A percentile compares a stretch with the other conserved stretches of the same genome.
These are phyloP conservation scores for Drosophila insularis DNA, from an alignment of 1,140 invertebrate species.

Conservation along the genomic window DNA sequence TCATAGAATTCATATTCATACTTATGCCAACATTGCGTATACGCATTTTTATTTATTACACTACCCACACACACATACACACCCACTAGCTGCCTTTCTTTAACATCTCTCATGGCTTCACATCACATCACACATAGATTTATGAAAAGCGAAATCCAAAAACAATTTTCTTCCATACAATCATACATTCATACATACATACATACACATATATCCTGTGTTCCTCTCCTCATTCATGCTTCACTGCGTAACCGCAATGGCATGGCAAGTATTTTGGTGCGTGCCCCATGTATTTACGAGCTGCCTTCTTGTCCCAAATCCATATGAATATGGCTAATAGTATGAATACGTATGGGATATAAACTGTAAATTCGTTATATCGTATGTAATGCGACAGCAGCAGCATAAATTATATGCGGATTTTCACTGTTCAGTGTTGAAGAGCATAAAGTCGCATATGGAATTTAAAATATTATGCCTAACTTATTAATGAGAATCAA, in stretches of 20 bases:
- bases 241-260: conserved; percentile 19
- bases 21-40: conserved; percentile 53
- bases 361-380: conserved; percentile 41
- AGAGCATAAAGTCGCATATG: not conserved
- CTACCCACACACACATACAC: conserved; percentile 12
- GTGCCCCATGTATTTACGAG: conserved; percentile 47
- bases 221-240: conserved; percentile 45
- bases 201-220: conserved; percentile 50
- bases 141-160: conserved; percentile 54
- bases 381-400: conserved; percentile 27
- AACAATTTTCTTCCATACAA: conserved; percentile 66
- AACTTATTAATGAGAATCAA: not conserved
- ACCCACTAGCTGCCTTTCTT: conserved; percentile 39
- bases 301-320: conserved; percentile 2
- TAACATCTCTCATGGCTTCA: not conserved
- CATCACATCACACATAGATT: conserved; percentile 51
- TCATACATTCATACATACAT: not conserved
- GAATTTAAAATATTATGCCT: conserved; percentile 3
- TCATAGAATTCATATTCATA: conserved; percentile 35
- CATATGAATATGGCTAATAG: conserved; percentile 11
- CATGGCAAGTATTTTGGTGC: conserved; percentile 20
- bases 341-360: conserved; percentile 12
- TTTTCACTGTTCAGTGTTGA: conserved; percentile 39
- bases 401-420: conserved; percentile 64
- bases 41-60: conserved; percentile 68